Evolutionary conservation across 2,888 invertebrate genomes (phyloP).

Genomic region (Pterostichus madidus): DNA sequence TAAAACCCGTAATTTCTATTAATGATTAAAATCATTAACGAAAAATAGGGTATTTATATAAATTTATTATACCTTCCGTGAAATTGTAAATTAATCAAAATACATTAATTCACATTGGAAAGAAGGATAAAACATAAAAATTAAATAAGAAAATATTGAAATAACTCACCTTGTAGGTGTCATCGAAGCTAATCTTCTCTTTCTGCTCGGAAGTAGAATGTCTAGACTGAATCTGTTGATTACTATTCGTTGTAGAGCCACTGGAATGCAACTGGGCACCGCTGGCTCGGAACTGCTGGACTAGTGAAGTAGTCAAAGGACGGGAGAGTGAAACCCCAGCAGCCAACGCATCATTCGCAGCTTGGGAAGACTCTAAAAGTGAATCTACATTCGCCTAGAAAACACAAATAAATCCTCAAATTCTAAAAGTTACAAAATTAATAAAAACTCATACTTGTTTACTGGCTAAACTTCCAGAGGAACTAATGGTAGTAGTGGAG

Average conservation of each 20-base stretch:
- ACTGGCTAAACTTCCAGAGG: conserved; percentile 37
- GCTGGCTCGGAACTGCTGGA: conserved; percentile 73
- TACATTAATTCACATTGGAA: conserved; percentile 21
- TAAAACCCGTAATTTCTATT: neutral
- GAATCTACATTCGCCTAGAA: conserved; percentile 43
- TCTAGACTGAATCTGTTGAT: neutral
- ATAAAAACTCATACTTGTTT: conserved; percentile 60
- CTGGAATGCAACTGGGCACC: neutral
- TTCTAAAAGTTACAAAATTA: neutral
- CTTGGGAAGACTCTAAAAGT: conserved; percentile 47
- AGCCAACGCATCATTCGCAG: conserved; percentile 69
- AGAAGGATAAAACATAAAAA: conserved; percentile 11
- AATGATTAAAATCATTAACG: neutral
- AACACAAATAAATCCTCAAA: conserved; percentile 15
- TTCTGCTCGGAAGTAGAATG: conserved; percentile 10
- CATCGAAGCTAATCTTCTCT: neutral
- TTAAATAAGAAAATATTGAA: neutral
- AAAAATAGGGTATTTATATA: too few species aligned
- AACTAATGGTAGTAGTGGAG: conserved; percentile 61
- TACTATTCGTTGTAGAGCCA: conserved; percentile 10
- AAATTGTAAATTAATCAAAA: conserved; percentile 20
- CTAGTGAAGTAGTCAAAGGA: conserved; percentile 74
- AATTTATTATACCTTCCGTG: conserved; percentile 31
- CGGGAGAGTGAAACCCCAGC: conserved; percentile 72
- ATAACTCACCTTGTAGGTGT: conserved; percentile 8